Conservation (phyloP, 2,113 vertebrate genomes). For the Neolamprologus hecqui region DNA sequence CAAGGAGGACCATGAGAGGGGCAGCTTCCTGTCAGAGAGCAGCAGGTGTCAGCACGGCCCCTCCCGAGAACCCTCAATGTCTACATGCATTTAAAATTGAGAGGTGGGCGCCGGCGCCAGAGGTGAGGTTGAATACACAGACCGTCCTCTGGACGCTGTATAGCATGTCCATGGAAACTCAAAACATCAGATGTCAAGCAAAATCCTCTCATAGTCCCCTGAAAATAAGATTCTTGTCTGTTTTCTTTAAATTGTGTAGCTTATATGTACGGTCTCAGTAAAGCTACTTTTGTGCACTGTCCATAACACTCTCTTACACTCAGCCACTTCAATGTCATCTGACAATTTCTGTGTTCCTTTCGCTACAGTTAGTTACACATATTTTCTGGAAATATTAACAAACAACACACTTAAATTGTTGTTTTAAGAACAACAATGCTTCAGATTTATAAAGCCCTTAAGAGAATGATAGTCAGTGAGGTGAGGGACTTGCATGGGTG, state of each 20-base stretch:
- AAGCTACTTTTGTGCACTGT: background rate
- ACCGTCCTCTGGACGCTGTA: background rate
- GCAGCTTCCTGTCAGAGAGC: background rate
- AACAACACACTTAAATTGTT: background rate
- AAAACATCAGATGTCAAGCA: background rate
- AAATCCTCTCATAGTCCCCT: background rate
- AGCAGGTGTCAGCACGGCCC: background rate
- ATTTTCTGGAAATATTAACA: background rate
- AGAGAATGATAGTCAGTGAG: background rate
- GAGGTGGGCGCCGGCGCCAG: background rate
- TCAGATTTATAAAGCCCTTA: background rate
- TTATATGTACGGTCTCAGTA: background rate
- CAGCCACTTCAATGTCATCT: background rate
- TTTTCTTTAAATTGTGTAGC: background rate
- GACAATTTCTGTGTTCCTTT: background rate
- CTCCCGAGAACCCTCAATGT: background rate
- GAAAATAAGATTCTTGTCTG: background rate
- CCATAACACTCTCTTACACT: background rate
- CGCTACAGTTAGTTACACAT: fast-evolving
- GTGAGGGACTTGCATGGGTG: background rate
- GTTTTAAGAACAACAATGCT: background rate
- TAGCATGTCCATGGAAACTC: background rate
- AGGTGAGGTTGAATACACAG: background rate
- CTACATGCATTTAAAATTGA: background rate
- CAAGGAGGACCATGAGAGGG: background rate